These are phyloP conservation scores for Tadarida brasiliensis DNA, from an alignment of 2,797 vertebrate genomes.

Conservation along the genomic window DNA sequence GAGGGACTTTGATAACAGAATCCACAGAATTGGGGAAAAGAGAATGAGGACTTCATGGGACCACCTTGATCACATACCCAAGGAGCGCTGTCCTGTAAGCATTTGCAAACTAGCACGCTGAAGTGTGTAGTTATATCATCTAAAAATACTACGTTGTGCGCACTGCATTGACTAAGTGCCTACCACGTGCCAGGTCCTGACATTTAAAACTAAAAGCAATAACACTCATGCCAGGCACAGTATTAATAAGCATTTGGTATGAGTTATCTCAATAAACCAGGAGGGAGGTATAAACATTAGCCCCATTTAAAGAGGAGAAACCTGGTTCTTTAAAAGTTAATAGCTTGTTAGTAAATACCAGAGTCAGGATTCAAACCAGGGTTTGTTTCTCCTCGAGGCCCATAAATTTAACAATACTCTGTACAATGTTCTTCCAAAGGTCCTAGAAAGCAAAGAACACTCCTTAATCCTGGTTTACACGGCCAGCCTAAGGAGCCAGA, in stretches of 20 bases:
- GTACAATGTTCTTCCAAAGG: background rate
- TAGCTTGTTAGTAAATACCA: background rate
- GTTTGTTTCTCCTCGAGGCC: background rate
- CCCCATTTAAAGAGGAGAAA: background rate
- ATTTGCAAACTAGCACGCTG: background rate
- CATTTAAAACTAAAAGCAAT: background rate
- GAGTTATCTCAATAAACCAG: background rate
- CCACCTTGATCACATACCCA: background rate
- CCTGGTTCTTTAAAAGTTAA: background rate
- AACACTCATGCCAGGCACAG: background rate
- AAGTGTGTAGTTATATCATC: background rate
- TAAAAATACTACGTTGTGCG: background rate
- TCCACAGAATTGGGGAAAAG: background rate
- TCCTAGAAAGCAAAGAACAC: background rate
- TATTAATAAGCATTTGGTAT: accelerated
- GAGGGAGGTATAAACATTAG: background rate
- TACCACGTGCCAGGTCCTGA: background rate
- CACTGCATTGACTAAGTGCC: background rate
- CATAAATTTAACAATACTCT: background rate
- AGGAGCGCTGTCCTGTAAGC: background rate
- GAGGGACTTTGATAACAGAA: background rate
- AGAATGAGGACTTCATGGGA: background rate
- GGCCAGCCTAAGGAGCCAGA: background rate
- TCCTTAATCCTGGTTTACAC: background rate
- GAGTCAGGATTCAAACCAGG: background rate